Evolutionary conservation across 2,888 invertebrate species (phyloP), one percentile per base, ranked within the genome.

Genomic region (Willowsia nigromaculata): DNA sequence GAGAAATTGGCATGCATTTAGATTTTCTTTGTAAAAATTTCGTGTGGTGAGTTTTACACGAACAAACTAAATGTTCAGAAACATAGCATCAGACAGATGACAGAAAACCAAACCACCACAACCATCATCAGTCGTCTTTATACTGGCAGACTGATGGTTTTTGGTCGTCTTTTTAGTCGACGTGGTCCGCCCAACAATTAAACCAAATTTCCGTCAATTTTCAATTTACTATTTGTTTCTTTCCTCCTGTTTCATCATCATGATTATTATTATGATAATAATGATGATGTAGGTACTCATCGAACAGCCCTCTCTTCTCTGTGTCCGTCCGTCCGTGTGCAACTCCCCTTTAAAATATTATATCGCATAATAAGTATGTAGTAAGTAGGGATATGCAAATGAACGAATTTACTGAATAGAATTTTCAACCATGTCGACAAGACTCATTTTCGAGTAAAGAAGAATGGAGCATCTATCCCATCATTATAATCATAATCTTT

Each of bases 121-220:
- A 50, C 15, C 15, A 50, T 50, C 50, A n/a, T 50, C 15, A 47
- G 40, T 13, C 7, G 18, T 50, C 15, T 4, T 18, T 13, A 50
- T 18, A n/a, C 50, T 50, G 50, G 18, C 50, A n/a, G 50, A 50
- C 2, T 9, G 50, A 47, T 47, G 47, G 47, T 47, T 50, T 43
- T 50, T 50, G 50, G 50, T 50, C 50, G 50, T 50, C 50, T 50
- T 50, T 43, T 50, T 50, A 50, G 50, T 50, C 50, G 50, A n/a
- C 59, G 11, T 25, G 59, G 25, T 25, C 80, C 80, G 80, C 80
- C 80, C 80, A 80, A 33, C 80, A 59, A 80, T 80, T 80, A 80
- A 80, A 80, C 80, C 59, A 53, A 80, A 80, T 80, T 71, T 84
- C 74, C 74, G 84, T 33, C 84, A 84, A 71, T 71, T 74, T 84